Evolutionary conservation across 2,888 invertebrate species (phyloP).

Genomic region (Mycogona germanica): DNA sequence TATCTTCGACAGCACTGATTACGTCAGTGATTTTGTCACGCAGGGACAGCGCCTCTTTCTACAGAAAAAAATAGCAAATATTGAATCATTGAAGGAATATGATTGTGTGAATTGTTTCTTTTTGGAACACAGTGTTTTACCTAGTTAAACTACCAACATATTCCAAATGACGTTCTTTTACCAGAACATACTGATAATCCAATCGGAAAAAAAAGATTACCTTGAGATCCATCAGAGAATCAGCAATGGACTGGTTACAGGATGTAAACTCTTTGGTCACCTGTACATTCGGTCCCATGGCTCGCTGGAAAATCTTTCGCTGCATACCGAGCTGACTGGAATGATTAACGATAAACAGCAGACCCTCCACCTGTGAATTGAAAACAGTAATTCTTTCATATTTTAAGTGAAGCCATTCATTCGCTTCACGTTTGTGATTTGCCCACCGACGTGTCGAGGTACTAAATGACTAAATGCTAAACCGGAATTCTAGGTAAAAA

Average conservation of each 20-base stretch:
- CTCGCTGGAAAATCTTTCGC: slow-evolving; percentile 31
- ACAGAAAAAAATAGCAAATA: slow-evolving; percentile 23
- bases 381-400: slow-evolving; percentile 1
- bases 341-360: slow-evolving; percentile 37
- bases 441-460: not conserved
- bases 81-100: slow-evolving; percentile 8
- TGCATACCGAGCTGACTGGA: slow-evolving; percentile 33
- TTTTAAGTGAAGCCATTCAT: not conserved
- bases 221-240: slow-evolving; percentile 48
- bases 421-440: too few species aligned
- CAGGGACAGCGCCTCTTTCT: slow-evolving; percentile 46
- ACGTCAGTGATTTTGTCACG: slow-evolving; percentile 44
- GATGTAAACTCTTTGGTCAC: slow-evolving; percentile 37
- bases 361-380: slow-evolving; percentile 33
- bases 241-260: slow-evolving; percentile 45
- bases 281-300: slow-evolving; percentile 28
- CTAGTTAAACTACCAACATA: too few species aligned
- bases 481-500: too few species aligned
- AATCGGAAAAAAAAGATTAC: too few species aligned
- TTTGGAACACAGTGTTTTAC: too few species aligned
- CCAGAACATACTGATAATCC: too few species aligned
- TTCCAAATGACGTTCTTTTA: too few species aligned
- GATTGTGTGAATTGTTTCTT: too few species aligned
- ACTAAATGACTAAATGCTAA: not conserved
- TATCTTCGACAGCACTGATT: slow-evolving; percentile 45